Evolutionary conservation across 2,797 vertebrate genomes (phyloP).

Genomic region (Coreius guichenoti): DNA sequence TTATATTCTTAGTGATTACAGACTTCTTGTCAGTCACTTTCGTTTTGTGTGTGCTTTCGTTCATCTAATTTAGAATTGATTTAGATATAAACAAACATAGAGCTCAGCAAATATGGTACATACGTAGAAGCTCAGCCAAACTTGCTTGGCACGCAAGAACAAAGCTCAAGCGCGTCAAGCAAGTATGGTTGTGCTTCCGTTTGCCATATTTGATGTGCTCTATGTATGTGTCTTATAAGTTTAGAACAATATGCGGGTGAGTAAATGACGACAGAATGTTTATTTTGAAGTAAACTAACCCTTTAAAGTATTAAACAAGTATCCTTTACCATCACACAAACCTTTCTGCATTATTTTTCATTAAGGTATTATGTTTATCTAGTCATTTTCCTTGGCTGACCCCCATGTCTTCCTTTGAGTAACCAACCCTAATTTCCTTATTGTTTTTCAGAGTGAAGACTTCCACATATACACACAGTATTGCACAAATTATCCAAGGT

Average conservation of each 20-base stretch:
- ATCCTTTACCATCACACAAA: not conserved
- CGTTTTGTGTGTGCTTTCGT: not conserved
- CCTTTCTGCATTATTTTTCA: not conserved
- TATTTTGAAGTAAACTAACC: not conserved
- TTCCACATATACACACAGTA: constrained; percentile 88
- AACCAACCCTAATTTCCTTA: not conserved
- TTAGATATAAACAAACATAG: too few relatives aligned
- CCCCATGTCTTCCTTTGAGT: not conserved
- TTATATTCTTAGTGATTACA: too few relatives aligned
- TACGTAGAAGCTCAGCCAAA: not conserved
- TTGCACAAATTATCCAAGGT: constrained; percentile 88
- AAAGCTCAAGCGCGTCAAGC: not conserved
- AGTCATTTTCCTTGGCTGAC: not conserved
- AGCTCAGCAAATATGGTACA: not conserved
- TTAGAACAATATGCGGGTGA: not conserved
- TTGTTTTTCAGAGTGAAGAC: constrained; percentile 82
- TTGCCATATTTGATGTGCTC: not conserved
- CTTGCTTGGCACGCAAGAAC: not conserved
- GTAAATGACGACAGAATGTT: not conserved
- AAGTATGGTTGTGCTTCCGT: not conserved
- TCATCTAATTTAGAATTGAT: not conserved
- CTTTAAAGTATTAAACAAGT: not conserved
- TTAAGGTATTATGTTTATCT: not conserved
- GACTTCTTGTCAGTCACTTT: not conserved
- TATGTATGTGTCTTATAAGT: not conserved